These are phyloP conservation scores for Sorex fumeus DNA, from an alignment of 2,113 vertebrate genomes.

Conservation along the genomic window DNA sequence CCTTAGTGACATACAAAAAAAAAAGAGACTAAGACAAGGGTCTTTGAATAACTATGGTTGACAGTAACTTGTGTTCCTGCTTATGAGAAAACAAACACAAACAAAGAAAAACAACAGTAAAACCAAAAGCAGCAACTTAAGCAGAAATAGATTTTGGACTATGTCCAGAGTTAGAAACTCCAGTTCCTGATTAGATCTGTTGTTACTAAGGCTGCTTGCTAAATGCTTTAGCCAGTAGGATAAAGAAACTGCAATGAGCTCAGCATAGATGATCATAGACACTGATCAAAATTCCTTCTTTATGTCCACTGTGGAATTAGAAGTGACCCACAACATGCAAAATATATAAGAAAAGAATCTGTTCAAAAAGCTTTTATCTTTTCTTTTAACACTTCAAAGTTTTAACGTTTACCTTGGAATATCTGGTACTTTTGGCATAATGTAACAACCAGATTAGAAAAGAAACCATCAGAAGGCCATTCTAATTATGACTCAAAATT, in stretches of 20 bases:
- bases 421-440: neutral
- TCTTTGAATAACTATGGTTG: constrained; percentile 28
- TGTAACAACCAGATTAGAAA: constrained; percentile 1
- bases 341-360: constrained; percentile 39
- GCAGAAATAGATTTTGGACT: neutral
- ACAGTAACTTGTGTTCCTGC: neutral
- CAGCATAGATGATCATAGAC: neutral
- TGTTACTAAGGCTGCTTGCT: neutral
- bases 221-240: neutral
- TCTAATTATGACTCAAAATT: constrained; percentile 48
- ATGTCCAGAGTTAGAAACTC: neutral
- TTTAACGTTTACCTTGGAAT: constrained; percentile 54
- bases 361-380: constrained; percentile 5
- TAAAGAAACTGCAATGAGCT: neutral
- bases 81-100: neutral
- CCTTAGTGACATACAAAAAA: constrained; percentile 12
- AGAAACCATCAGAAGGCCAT: neutral
- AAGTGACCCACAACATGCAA: neutral
- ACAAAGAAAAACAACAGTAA: neutral
- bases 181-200: neutral
- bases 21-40: neutral
- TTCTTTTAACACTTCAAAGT: neutral
- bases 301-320: neutral
- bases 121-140: neutral
- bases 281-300: constrained; percentile 2